Evolutionary conservation across 2,888 invertebrate species (phyloP).

Genomic region (Augochlorella aurata): DNA sequence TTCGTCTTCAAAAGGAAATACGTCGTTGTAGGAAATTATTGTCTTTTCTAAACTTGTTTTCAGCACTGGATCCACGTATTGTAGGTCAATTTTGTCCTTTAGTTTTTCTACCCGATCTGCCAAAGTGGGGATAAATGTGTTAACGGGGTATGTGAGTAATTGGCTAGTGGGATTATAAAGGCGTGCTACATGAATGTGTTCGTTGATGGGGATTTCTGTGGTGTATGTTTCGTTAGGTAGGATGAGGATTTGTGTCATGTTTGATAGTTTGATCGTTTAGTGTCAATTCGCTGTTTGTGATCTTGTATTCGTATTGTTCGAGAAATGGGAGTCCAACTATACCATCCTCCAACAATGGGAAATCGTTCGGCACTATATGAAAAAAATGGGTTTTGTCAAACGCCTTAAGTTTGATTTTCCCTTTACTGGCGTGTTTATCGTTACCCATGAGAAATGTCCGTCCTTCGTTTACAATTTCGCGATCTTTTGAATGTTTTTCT

Average conservation of each 20-base stretch:
- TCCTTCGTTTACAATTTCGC: background rate
- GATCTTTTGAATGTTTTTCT: background rate
- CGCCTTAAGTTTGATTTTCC: background rate
- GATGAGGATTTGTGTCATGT: background rate
- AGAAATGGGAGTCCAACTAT: conserved; percentile 10
- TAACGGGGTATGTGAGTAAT: background rate
- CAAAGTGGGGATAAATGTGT: background rate
- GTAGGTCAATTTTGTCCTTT: background rate
- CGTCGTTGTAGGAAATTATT: background rate
- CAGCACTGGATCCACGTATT: background rate
- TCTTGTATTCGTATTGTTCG: background rate
- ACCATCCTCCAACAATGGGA: conserved; percentile 15
- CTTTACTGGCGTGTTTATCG: background rate
- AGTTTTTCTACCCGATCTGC: background rate
- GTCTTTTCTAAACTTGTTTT: background rate
- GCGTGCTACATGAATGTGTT: background rate
- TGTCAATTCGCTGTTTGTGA: background rate
- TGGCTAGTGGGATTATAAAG: conserved; percentile 1
- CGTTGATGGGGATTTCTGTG: conserved; percentile 10
- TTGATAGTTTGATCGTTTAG: background rate
- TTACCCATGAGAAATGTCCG: conserved; percentile 5
- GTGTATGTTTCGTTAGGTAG: conserved; percentile 1
- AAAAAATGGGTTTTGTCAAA: background rate
- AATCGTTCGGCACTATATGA: background rate
- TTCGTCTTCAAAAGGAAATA: background rate